phyloP scores from a whole-genome alignment of 1,140 invertebrate genomes.

The Meloidogyne exigua region DNA sequence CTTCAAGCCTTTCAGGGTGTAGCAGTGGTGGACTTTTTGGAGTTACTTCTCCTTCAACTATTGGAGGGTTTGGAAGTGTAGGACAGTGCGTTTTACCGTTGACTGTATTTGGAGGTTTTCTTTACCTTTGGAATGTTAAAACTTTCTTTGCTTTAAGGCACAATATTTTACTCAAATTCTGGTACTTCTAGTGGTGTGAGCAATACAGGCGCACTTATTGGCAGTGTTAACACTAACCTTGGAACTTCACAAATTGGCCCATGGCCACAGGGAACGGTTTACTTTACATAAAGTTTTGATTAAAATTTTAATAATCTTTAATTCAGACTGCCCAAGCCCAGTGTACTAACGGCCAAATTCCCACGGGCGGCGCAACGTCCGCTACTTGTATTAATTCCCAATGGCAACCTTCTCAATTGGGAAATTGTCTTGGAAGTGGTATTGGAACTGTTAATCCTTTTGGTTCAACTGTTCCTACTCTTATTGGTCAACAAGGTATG shows the following conservation, averaged over 20 bases:
- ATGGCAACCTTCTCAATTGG: constrained; percentile 18
- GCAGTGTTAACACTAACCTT: background rate
- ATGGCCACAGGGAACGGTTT: background rate
- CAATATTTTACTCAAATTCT: background rate
- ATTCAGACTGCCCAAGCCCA: constrained; percentile 31
- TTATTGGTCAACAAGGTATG: background rate
- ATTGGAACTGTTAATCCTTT: background rate
- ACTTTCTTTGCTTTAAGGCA: background rate
- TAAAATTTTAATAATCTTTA: background rate
- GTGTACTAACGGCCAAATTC: constrained; percentile 29
- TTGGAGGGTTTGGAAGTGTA: constrained; percentile 7
- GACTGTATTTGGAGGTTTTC: constrained; percentile 2
- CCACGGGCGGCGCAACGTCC: background rate
- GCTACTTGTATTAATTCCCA: constrained; percentile 4
- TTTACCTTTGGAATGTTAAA: background rate
- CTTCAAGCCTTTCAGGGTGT: constrained; percentile 27
- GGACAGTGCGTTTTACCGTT: constrained; percentile 18
- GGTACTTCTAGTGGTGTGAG: background rate
- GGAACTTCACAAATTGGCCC: constrained; percentile 7
- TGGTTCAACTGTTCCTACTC: background rate
- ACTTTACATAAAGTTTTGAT: background rate
- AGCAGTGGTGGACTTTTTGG: background rate
- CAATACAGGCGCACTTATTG: background rate
- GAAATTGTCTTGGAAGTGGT: background rate
- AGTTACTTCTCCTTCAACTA: background rate